A percentile compares a stretch with the other conserved stretches of the same genome.
These are phyloP conservation scores for Norana najaformis DNA, from an alignment of 2,888 invertebrate genomes.

Conservation along the genomic window DNA sequence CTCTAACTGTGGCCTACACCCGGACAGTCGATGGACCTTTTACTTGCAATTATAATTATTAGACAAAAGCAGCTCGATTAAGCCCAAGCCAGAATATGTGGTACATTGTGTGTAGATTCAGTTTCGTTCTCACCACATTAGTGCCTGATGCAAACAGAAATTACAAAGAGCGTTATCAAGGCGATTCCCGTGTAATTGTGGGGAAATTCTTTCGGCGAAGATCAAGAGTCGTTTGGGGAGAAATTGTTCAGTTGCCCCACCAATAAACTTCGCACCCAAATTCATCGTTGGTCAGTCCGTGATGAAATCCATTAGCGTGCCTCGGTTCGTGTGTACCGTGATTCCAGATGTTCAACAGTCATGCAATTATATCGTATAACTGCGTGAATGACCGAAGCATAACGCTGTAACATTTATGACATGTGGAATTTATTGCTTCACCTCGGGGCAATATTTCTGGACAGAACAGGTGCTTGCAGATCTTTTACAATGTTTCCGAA, in stretches of 20 bases:
- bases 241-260: neutral
- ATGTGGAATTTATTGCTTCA: neutral
- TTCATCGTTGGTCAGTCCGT: neutral
- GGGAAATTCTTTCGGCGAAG: neutral
- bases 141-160: neutral
- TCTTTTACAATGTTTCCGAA: no score
- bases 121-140: neutral
- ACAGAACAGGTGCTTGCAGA: neutral
- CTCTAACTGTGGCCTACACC: no score
- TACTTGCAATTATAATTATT: no score
- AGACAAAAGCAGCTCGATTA: neutral
- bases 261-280: neutral
- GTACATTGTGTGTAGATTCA: neutral
- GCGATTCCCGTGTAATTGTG: neutral
- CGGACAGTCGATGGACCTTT: no score
- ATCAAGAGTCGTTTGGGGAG: neutral
- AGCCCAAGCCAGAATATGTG: neutral
- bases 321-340: neutral
- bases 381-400: neutral
- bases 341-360: neutral
- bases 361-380: neutral
- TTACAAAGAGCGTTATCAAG: neutral
- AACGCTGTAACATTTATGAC: neutral
- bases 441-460: neutral
- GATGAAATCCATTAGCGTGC: neutral